Percentiles rank a stretch among this genome's conserved stretches.
Conservation (phyloP, 2,888 invertebrate genomes). For the Hypomecis punctinalis region DNA sequence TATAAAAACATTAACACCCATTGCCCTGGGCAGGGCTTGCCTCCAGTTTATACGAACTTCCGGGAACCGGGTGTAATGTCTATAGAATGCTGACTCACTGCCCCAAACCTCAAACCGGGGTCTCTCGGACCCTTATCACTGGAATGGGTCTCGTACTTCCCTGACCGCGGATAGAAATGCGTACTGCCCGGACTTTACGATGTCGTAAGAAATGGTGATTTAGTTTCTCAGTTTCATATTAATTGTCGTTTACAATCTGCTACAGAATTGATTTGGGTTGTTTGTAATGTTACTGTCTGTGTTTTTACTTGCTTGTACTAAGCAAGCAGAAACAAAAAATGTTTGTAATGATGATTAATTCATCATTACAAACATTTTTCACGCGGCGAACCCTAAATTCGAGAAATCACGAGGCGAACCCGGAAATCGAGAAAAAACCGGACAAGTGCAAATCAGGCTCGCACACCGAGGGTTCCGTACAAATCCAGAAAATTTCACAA, state of each 20-base stretch:
- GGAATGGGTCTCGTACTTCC: slow-evolving; percentile 21
- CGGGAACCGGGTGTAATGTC: not conserved
- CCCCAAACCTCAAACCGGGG: slow-evolving; percentile 16
- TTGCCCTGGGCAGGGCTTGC: not conserved
- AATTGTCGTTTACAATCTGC: slow-evolving; percentile 2
- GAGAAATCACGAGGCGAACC: too few relatives aligned
- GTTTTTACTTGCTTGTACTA: too few relatives aligned
- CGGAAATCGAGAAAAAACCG: too few relatives aligned
- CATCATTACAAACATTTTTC: too few relatives aligned
- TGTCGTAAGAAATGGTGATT: slow-evolving; percentile 18
- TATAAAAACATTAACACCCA: too few relatives aligned
- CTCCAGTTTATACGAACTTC: not conserved
- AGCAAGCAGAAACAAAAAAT: too few relatives aligned
- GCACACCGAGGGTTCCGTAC: too few relatives aligned
- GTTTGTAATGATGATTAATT: too few relatives aligned
- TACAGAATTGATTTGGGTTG: not conserved
- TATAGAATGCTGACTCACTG: not conserved
- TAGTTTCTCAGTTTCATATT: slow-evolving; percentile 12
- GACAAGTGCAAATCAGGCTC: too few relatives aligned
- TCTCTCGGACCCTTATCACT: slow-evolving; percentile 28
- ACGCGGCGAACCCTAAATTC: too few relatives aligned
- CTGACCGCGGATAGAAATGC: slow-evolving; percentile 21
- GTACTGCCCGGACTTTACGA: slow-evolving; percentile 12
- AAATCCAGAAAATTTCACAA: too few relatives aligned
- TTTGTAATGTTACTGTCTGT: too few relatives aligned